A percentile compares a stretch with the other conserved stretches of the same genome.
These are phyloP conservation scores for Mellilla xanthometata DNA, from an alignment of 2,888 invertebrate genomes.

Conservation along the genomic window DNA sequence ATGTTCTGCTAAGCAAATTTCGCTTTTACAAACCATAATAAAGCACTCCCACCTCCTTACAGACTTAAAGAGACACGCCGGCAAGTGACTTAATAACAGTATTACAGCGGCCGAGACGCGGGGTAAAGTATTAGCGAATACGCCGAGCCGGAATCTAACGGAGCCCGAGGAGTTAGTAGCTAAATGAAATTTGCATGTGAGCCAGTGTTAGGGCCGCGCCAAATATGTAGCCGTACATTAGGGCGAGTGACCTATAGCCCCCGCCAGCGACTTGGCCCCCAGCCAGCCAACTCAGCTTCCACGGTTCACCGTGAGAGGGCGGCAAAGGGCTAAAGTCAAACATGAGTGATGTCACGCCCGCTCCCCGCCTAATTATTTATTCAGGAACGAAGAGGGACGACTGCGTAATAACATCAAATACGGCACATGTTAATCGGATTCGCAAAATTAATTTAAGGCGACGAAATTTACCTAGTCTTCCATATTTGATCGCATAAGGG, in stretches of 20 bases:
- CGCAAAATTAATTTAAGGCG: conserved; percentile 16
- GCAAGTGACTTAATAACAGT: conserved; percentile 40
- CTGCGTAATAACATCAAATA: conserved; percentile 23
- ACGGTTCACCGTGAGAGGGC: conserved; percentile 22
- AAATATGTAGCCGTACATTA: conserved; percentile 65
- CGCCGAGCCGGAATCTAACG: conserved; percentile 12
- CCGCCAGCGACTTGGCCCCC: conserved; percentile 59
- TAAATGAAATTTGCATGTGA: conserved; percentile 30
- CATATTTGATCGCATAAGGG: conserved; percentile 1
- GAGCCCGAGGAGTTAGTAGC: conserved; percentile 20
- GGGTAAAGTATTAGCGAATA: conserved; percentile 22
- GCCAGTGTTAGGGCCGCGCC: conserved; percentile 32
- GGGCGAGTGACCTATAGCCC: conserved; percentile 65
- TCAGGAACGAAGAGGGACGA: conserved; percentile 19
- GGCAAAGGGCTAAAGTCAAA: conserved; percentile 26
- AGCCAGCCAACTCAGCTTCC: conserved; percentile 47
- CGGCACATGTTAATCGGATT: conserved; percentile 18
- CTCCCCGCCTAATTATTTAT: conserved; percentile 22
- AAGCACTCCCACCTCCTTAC: conserved; percentile 25
- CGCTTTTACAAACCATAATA: conserved; percentile 50
- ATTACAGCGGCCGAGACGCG: conserved; percentile 38
- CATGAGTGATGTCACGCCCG: conserved; percentile 21
- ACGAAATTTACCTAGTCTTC: conserved; percentile 10
- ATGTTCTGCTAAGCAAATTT: conserved; percentile 39
- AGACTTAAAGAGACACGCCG: conserved; percentile 34